Evolutionary conservation across 2,888 invertebrate species (phyloP).

Genomic region (Pediacus dermestoides): DNA sequence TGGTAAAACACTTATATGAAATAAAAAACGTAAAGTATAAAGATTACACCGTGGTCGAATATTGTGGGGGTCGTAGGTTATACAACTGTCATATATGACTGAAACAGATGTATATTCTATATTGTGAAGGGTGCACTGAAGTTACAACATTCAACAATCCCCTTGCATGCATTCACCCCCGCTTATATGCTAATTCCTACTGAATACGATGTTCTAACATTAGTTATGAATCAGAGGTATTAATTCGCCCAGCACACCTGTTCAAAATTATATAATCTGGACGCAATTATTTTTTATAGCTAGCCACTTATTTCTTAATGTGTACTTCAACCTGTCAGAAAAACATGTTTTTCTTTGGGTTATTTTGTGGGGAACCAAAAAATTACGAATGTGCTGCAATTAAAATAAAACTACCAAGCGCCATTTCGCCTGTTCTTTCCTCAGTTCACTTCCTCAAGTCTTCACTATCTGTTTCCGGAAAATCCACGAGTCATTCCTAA

Average conservation of each 20-base stretch:
- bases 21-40: too few relatives aligned
- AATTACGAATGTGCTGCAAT: too few relatives aligned
- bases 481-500: conserved; percentile 33
- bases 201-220: conserved; percentile 26
- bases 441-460: conserved; percentile 45
- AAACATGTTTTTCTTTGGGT: too few relatives aligned
- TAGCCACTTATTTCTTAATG: background rate
- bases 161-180: conserved; percentile 23
- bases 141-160: conserved; percentile 4
- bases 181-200: conserved; percentile 33
- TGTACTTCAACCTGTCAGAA: too few relatives aligned
- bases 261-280: conserved; percentile 22
- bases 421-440: conserved; percentile 32
- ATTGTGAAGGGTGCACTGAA: conserved; percentile 9
- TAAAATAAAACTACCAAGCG: too few relatives aligned
- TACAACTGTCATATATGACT: conserved; percentile 22
- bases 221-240: conserved; percentile 28
- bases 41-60: conserved; percentile 3
- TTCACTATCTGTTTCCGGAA: conserved; percentile 44
- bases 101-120: conserved; percentile 18
- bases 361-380: too few relatives aligned
- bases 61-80: conserved; percentile 21
- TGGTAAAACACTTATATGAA: too few relatives aligned
- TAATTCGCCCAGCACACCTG: conserved; percentile 25
- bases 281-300: conserved; percentile 17